Base-by-base conservation (phyloP, 2,797 vertebrate genomes). In the Sebastes baramenuke region DNA sequence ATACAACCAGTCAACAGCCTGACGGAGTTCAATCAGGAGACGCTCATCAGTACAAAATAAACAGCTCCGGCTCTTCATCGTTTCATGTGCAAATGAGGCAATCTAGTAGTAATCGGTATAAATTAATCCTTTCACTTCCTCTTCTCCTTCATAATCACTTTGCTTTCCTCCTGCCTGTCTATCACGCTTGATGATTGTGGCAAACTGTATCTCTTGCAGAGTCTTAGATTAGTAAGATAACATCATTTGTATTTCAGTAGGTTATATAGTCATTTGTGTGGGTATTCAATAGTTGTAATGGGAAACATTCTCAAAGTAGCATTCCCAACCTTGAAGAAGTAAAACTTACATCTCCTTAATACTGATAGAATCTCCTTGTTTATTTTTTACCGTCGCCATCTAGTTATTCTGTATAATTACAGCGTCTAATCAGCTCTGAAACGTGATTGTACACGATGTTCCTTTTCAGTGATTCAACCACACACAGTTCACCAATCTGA, bases 61-160 rank as follows among this genome's bases (percentile, higher is more conserved):
- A 70, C 49, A 66, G 61, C 79, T 30, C 66, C 64, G 25, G 38
- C 72, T 70, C 65, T 49, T 29, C 58, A 46, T 67, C 32, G 8
- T 72, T 67, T 82, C 64, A 74, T 82, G 77, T 82, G 71, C 68
- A 83, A 79, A 84, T 84, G 62, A 82, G 75, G 81, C 79, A 72
- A 77, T 84, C 42, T 25, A 65, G 18, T 14, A 2, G 29, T 78
- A 70, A 75, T 82, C 77, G 30, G 58, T 54, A 76, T 60, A 72
- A 67, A 82, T 85, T 1, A 72, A 68, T 78, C 68, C 56, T 69
- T 79, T 66, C 62, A 78, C 77, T 77, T 83, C 78, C 69, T 74
- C 72, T 52, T 66, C 64, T 73, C 34, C 29, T 18, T 75, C 24
- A 20, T 74, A 71, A 77, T 80, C 54, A 66, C 42, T 8, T 54